A percentile compares a stretch with the other conserved stretches of the same genome.
Evolutionary conservation across 2,113 vertebrate species (phyloP).

Genomic region (Odocoileus virginianus): DNA sequence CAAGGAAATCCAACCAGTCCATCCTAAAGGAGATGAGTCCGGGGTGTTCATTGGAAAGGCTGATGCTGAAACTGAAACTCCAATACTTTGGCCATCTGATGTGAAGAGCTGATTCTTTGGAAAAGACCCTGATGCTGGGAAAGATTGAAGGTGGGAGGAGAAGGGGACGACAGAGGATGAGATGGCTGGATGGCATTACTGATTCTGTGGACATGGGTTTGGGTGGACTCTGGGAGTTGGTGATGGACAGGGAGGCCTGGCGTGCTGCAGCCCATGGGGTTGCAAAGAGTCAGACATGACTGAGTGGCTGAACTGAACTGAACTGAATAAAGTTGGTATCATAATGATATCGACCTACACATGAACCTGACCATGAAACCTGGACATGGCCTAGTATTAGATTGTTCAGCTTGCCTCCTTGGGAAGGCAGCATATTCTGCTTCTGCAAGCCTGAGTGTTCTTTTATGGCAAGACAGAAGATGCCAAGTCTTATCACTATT

Average conservation of each 20-base stretch:
- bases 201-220: rapidly evolving
- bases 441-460: neutral
- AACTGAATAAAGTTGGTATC: neutral
- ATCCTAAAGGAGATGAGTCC: neutral
- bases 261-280: neutral
- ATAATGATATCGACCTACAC: neutral
- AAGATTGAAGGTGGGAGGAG: neutral
- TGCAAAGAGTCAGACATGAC: neutral
- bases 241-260: neutral
- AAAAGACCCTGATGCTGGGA: neutral
- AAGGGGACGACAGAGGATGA: neutral
- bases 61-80: neutral
- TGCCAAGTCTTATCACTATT: neutral
- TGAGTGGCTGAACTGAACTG: neutral
- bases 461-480: neutral
- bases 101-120: neutral
- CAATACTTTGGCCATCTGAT: neutral
- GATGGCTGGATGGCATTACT: neutral
- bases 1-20: neutral
- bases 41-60: neutral
- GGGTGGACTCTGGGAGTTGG: neutral
- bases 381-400: neutral
- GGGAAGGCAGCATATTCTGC: neutral
- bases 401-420: neutral
- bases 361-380: neutral